A percentile compares a stretch with the other conserved stretches of the same genome.
Evolutionary conservation across 2,113 vertebrate species (phyloP).

Genomic region (Cromileptes altivelis): DNA sequence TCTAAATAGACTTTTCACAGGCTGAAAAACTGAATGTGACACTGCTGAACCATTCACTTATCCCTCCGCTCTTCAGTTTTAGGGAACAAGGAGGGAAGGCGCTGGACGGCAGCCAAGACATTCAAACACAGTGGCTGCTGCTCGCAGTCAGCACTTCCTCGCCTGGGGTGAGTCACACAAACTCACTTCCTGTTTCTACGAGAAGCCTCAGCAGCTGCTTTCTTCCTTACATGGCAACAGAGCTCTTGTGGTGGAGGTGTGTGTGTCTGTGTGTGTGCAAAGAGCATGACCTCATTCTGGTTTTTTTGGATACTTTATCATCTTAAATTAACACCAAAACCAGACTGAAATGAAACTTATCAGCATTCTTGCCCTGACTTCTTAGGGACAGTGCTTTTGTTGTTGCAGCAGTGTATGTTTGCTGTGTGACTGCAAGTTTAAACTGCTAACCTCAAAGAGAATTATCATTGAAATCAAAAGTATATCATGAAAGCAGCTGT

Average conservation of each 20-base stretch:
- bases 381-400: background rate
- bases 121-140: slow-evolving; percentile 36
- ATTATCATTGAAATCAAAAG: background rate
- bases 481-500: background rate
- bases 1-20: background rate
- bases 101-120: slow-evolving; percentile 45
- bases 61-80: background rate
- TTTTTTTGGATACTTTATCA: background rate
- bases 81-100: slow-evolving; percentile 16
- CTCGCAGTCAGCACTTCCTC: slow-evolving; percentile 75
- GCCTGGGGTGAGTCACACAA: slow-evolving; percentile 68
- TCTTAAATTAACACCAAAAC: background rate
- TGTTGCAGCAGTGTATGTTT: background rate
- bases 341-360: background rate
- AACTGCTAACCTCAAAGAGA: background rate
- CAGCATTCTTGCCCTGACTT: background rate
- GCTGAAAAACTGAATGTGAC: background rate
- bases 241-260: slow-evolving; percentile 21
- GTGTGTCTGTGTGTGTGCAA: slow-evolving; percentile 9
- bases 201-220: slow-evolving; percentile 63
- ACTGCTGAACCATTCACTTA: background rate
- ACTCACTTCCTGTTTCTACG: slow-evolving; percentile 80
- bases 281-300: slow-evolving; percentile 20
- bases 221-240: slow-evolving; percentile 83
- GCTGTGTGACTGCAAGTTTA: background rate